These are phyloP conservation scores for Euzophera pinguis DNA, from an alignment of 2,888 invertebrate genomes.

Conservation along the genomic window DNA sequence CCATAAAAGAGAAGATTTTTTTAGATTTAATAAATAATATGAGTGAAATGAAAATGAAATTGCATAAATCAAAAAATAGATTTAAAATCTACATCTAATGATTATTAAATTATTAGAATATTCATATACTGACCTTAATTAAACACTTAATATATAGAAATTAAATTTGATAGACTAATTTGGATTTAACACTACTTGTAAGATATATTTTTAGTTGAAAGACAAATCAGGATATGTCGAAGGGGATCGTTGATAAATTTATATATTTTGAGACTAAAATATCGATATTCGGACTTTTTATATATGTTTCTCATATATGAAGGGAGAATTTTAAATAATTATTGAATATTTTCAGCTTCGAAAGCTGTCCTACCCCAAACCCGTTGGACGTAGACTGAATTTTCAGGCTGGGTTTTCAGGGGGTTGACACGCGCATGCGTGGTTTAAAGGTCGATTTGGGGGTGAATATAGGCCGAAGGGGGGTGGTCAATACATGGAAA, in stretches of 20 bases:
- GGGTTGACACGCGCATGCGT: constrained; percentile 51
- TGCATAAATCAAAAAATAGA: constrained; percentile 17
- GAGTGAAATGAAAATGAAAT: constrained; percentile 17
- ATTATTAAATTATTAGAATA: not conserved
- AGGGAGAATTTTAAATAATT: constrained; percentile 15
- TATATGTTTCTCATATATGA: constrained; percentile 70
- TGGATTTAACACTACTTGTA: constrained; percentile 59
- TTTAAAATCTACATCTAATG: constrained; percentile 13
- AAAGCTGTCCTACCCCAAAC: constrained; percentile 28
- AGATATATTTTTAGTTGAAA: constrained; percentile 72
- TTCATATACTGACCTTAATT: constrained; percentile 32
- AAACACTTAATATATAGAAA: constrained; percentile 8
- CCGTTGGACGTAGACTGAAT: constrained; percentile 46
- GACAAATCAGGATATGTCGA: constrained; percentile 61
- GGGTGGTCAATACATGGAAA: constrained; percentile 28
- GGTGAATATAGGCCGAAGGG: constrained; percentile 32
- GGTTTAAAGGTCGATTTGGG: constrained; percentile 51
- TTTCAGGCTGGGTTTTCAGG: constrained; percentile 33
- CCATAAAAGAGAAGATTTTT: too few relatives aligned
- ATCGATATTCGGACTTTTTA: constrained; percentile 39
- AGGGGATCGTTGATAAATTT: constrained; percentile 53
- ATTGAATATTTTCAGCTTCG: constrained; percentile 25
- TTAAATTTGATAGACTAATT: constrained; percentile 19
- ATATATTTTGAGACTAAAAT: constrained; percentile 33
- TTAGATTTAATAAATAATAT: constrained; percentile 19